Percentiles rank a stretch among this genome's conserved stretches.
Conservation (phyloP, 2,113 vertebrate species). For the Baryphthengus martii region DNA sequence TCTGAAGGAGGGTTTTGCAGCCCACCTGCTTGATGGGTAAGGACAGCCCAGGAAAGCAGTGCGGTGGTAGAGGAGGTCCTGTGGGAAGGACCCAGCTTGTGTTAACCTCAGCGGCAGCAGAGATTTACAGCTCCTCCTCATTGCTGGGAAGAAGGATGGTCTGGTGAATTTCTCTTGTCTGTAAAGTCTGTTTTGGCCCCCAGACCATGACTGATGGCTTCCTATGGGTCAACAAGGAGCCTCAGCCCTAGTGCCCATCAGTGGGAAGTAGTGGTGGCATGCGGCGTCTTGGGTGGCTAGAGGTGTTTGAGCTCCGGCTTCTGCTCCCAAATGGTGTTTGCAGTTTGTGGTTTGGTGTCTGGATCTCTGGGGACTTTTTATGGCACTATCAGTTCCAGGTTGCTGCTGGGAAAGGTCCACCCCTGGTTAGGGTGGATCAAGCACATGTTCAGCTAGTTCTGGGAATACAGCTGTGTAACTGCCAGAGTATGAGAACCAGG, state of each 20-base stretch:
- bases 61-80: not conserved
- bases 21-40: not conserved
- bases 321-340: not conserved
- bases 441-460: not conserved
- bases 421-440: not conserved
- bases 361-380: not conserved
- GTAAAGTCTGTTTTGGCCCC: not conserved
- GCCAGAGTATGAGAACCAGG: not conserved
- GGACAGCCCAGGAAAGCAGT: not conserved
- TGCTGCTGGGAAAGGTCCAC: not conserved
- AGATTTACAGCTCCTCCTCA: not conserved
- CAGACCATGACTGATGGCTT: not conserved
- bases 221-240: not conserved
- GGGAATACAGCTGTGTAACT: not conserved
- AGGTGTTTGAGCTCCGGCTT: not conserved
- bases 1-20: not conserved
- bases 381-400: not conserved
- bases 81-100: not conserved
- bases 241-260: accelerated
- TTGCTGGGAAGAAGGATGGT: not conserved
- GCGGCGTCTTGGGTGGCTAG: not conserved
- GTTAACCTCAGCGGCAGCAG: not conserved
- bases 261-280: accelerated
- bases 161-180: not conserved
- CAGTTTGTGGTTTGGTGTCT: not conserved